Percentiles rank a stretch among this genome's conserved stretches.
phyloP scores from a whole-genome alignment of 2,797 vertebrate genomes.

The Borostomias antarcticus region DNA sequence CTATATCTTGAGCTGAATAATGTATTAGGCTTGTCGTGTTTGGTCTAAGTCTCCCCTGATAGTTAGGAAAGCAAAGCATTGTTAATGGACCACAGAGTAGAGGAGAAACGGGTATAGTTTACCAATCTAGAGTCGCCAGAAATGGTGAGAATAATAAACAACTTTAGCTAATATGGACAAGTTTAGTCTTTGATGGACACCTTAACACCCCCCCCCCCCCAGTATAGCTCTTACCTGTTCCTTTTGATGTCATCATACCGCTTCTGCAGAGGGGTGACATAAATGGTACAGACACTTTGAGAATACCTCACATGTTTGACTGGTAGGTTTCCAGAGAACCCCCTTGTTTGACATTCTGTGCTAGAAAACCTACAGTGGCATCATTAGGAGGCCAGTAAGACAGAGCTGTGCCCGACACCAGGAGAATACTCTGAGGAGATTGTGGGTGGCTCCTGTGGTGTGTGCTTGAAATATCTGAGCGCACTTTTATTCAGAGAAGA shows the following conservation, averaged over 20 bases:
- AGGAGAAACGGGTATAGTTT: not conserved
- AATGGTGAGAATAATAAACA: not conserved
- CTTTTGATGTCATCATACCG: not conserved
- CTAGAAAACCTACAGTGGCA: not conserved
- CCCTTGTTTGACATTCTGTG: not conserved
- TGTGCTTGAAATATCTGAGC: not conserved
- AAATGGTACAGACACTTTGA: not conserved
- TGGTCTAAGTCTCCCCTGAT: constrained; percentile 11
- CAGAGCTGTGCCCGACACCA: not conserved
- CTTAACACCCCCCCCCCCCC: not conserved
- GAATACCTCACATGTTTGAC: not conserved
- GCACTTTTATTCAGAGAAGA: not conserved
- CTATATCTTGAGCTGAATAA: constrained; percentile 27
- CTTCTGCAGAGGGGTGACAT: not conserved
- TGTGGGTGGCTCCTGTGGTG: not conserved
- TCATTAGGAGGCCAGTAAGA: constrained; percentile 7
- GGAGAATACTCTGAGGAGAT: not conserved
- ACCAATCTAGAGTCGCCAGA: not conserved
- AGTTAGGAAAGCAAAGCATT: not conserved
- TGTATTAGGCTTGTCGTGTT: constrained; percentile 28
- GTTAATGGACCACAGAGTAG: not conserved
- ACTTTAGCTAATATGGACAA: not conserved
- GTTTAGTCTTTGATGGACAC: not conserved
- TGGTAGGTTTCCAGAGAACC: not conserved
- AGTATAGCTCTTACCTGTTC: not conserved